Base-by-base conservation (phyloP, 2,113 vertebrate genomes). In the Sturnus vulgaris region DNA sequence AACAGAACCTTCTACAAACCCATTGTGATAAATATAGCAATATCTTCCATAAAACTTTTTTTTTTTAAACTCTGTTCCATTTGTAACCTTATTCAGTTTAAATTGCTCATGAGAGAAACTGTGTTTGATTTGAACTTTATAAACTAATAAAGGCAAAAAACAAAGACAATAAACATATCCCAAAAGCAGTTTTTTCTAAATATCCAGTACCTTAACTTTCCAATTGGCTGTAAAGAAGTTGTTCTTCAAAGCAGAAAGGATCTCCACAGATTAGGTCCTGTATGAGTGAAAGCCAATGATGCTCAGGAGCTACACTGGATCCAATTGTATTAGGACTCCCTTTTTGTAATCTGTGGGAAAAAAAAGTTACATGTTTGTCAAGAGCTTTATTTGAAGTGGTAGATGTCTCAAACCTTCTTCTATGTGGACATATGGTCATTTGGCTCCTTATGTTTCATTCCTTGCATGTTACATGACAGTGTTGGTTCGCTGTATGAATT, bases 131-230 rank as follows among this genome's bases (percentile, higher is more conserved):
- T 93, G 25, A 64, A 75, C 40, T 75, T 82, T 53, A 57, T 57
- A 61, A 76, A 76, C 8, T 17, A 63, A 57, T 33, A 56, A 61
- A 56, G 53, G 5, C 20, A 89, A 60, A 23, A 24, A 71, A 50
- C 35, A 87, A 61, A 14, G 4, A 9, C 21, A 37, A 76, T 55
- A 61, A 91, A 46, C 15, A 64, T 72, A 44, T 42, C 47, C 16
- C 12, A 81, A 92, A 94, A 57, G 2, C 7, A 95, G 16, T 79
- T 61, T 81, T 88, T 19, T 59, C 83, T 55, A 81, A 95, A 86
- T 42, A 84, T 69, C 2, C 63, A 81, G 15, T 98, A 98, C 97
- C 96, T 98, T 30, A 53, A 39, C 52, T 92, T 72, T 91, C 52
- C 72, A 82, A 66, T 52, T 70, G 31, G 17, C 17, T 35, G 77